Evolutionary conservation across 2,113 vertebrate genomes (phyloP).

Genomic region (Tachysurus vachellii): DNA sequence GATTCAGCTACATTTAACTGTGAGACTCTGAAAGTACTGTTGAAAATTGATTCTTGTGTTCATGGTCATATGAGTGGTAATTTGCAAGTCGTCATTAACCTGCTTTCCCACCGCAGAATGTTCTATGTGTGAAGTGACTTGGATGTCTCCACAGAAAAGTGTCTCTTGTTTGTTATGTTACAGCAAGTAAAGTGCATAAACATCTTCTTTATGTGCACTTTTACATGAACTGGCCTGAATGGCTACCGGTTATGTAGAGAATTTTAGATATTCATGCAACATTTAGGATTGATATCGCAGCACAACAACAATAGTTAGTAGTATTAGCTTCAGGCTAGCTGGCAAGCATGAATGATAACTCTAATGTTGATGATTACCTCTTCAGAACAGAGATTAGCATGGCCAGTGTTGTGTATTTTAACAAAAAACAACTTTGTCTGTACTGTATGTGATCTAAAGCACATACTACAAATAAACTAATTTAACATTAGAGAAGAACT

Average conservation of each 20-base stretch:
- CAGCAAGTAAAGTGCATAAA: not conserved
- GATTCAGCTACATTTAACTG: not conserved
- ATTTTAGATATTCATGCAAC: not conserved
- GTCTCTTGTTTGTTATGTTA: too few relatives aligned
- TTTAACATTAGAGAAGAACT: not conserved
- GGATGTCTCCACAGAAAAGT: not conserved
- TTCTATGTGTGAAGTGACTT: not conserved
- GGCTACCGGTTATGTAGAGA: not conserved
- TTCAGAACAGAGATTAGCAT: not conserved
- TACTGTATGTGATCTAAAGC: not conserved
- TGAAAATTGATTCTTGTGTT: not conserved
- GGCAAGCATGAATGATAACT: not conserved
- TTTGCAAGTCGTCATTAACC: not conserved
- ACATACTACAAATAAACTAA: not conserved
- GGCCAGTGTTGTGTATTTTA: not conserved
- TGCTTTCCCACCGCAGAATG: not conserved
- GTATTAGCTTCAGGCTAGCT: not conserved
- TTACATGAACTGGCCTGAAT: not conserved
- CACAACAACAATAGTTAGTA: not conserved
- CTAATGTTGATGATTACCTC: not conserved
- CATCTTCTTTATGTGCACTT: not conserved
- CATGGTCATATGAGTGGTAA: not conserved
- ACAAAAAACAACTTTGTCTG: not conserved
- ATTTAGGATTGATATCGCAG: not conserved
- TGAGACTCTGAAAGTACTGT: too few relatives aligned